Evolutionary conservation across 2,888 invertebrate genomes (phyloP).

Genomic region (Drosophila quinaria): DNA sequence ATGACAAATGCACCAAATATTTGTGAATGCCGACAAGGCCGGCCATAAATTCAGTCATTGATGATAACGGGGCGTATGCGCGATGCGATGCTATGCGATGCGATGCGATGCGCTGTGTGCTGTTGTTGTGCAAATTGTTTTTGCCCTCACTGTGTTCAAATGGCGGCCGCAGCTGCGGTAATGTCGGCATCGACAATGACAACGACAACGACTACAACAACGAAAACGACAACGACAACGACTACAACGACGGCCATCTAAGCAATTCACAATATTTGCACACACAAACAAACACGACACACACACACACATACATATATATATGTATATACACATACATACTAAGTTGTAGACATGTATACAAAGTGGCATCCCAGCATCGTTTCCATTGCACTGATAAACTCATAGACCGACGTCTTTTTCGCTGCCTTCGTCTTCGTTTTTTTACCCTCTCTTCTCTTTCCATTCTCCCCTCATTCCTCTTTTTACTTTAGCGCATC

Average conservation of each 20-base stretch:
- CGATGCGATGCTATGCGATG: slow-evolving; percentile 15
- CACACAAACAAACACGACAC: slow-evolving; percentile 12
- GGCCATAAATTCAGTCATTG: slow-evolving; percentile 62
- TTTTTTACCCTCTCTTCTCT: background rate
- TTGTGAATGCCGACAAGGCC: slow-evolving; percentile 54
- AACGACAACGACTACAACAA: slow-evolving; percentile 1
- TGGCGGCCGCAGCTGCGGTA: slow-evolving; percentile 17
- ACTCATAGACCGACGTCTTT: slow-evolving; percentile 36
- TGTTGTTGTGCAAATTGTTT: slow-evolving; percentile 61
- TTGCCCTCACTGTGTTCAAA: slow-evolving; percentile 10
- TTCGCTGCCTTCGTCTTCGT: slow-evolving; percentile 18
- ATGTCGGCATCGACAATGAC: slow-evolving; percentile 20
- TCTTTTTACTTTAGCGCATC: slow-evolving; percentile 59
- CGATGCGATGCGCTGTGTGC: background rate
- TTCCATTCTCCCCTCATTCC: background rate
- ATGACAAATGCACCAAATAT: slow-evolving; percentile 56
- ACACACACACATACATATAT: slow-evolving; percentile 1
- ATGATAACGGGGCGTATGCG: slow-evolving; percentile 71
- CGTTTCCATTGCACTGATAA: slow-evolving; percentile 58
- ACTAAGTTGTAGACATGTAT: slow-evolving; percentile 9
- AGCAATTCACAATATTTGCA: slow-evolving; percentile 62
- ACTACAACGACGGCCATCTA: slow-evolving; percentile 27
- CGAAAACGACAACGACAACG: slow-evolving; percentile 3
- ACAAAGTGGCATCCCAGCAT: slow-evolving; percentile 42
- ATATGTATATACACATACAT: background rate